Base-by-base conservation (phyloP, 2,113 vertebrate genomes). In the Coptodon bakossiorum region DNA sequence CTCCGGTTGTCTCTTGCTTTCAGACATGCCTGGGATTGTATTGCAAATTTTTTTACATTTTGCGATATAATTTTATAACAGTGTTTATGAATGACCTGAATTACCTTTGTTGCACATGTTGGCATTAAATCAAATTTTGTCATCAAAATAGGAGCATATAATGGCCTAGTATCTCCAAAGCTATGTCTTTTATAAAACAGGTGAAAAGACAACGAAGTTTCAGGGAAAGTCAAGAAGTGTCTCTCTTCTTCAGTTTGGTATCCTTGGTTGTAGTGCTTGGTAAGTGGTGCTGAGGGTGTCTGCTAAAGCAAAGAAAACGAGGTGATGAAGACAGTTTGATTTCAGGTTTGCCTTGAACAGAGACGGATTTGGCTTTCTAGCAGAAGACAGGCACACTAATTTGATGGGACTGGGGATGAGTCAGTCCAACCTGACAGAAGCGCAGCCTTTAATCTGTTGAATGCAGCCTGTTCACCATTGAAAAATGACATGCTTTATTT, bases 371-470 rank as follows among this genome's bases (percentile, higher is more conserved):
- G 66, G 80, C 87, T 88, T 87, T 73, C 76, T 81, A 48, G 82
- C 24, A 54, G 84, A 52, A 89, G 91, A 91, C 90, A 80, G 82
- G 17, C 54, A 38, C 52, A 89, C 92, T 88, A 82, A 92, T 94
- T 86, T 90, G 24, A 59, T 88, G 66, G 36, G 45, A 78, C 45
- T 52, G 16, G 27, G 73, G 43, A 83, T 82, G 85, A 91, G 88
- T 93, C 89, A 83, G 80, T 61, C 79, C 43, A 71, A 83, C 68
- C 80, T 84, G 88, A 93, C 88, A 82, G 76, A 78, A 52, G 45
- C 2, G 19, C 45, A 78, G 45, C 27, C 45, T 50, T 52, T 78
- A 78, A 87, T 89, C 57, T 85, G 68, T 79, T 86, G 61, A 89
- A 91, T 66, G 57, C 38, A 73, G 86, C 73, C 87, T 86, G 73